Conservation (phyloP, 2,797 vertebrate genomes). For the Anas flavirostris region DNA sequence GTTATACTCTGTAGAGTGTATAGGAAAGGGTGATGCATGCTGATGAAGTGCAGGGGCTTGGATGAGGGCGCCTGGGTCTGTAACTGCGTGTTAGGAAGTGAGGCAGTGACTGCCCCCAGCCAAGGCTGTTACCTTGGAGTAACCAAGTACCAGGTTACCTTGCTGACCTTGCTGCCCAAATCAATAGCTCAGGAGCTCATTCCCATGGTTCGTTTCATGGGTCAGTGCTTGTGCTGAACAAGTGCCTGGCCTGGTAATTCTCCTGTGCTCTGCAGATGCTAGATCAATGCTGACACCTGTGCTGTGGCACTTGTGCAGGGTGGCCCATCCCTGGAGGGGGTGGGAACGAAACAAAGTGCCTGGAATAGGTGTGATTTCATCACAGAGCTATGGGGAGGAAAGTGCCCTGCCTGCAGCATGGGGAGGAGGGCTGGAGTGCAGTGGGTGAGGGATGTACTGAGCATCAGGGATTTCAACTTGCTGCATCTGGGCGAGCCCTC, state of each 20-base stretch:
- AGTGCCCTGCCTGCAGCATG: neutral
- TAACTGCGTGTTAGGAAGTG: neutral
- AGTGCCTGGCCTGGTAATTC: neutral
- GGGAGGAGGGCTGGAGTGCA: neutral
- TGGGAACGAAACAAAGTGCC: neutral
- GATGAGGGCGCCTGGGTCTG: neutral
- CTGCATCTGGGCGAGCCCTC: neutral
- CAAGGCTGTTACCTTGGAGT: neutral
- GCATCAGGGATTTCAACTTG: neutral
- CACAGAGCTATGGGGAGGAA: neutral
- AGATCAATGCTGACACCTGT: fast-evolving
- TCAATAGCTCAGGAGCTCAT: neutral
- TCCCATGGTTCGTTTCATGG: neutral
- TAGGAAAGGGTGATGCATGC: neutral
- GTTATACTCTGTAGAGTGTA: neutral
- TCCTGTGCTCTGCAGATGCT: neutral
- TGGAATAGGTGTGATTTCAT: neutral
- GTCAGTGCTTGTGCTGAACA: neutral
- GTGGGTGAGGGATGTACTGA: neutral
- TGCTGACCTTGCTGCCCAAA: neutral
- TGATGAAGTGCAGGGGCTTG: neutral
- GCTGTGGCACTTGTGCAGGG: neutral
- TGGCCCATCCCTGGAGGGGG: fast-evolving
- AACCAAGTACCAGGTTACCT: no score
- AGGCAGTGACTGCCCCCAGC: neutral